Evolutionary conservation across 2,113 vertebrate species (phyloP).

Genomic region (Carassius auratus): DNA sequence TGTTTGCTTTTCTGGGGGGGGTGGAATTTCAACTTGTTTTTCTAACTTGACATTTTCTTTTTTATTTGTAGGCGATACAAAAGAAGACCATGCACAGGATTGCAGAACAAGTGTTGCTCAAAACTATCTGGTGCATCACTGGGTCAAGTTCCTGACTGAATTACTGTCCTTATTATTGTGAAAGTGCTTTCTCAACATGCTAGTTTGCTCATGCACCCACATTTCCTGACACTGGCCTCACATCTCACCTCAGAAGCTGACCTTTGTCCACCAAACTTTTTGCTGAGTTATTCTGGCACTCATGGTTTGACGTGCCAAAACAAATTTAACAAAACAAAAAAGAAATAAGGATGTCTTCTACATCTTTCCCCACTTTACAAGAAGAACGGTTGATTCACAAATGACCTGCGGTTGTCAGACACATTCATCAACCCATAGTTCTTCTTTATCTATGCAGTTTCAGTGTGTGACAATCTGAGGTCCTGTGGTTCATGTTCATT

Average conservation of each 20-base stretch:
- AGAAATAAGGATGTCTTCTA: background rate
- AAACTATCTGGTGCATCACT: background rate
- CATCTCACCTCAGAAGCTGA: background rate
- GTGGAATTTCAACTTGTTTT: background rate
- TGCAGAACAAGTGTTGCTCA: background rate
- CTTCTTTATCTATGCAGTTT: background rate
- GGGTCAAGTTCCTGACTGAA: background rate
- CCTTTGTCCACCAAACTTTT: background rate
- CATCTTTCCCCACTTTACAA: constrained; percentile 1
- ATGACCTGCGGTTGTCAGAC: background rate
- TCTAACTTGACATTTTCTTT: background rate
- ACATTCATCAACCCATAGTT: background rate
- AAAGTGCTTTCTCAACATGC: background rate
- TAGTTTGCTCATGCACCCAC: background rate
- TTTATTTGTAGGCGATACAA: no score
- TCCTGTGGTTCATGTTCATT: background rate
- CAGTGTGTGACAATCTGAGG: background rate
- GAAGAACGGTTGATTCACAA: background rate
- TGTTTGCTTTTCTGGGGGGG: no score
- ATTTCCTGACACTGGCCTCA: background rate
- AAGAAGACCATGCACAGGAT: background rate
- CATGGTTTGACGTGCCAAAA: background rate
- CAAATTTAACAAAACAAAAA: background rate
- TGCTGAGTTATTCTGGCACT: background rate
- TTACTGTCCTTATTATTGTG: background rate